Evolutionary conservation across 1,140 invertebrate species (phyloP), one percentile per base, ranked within the genome.

Genomic region (Pinna nobilis): DNA sequence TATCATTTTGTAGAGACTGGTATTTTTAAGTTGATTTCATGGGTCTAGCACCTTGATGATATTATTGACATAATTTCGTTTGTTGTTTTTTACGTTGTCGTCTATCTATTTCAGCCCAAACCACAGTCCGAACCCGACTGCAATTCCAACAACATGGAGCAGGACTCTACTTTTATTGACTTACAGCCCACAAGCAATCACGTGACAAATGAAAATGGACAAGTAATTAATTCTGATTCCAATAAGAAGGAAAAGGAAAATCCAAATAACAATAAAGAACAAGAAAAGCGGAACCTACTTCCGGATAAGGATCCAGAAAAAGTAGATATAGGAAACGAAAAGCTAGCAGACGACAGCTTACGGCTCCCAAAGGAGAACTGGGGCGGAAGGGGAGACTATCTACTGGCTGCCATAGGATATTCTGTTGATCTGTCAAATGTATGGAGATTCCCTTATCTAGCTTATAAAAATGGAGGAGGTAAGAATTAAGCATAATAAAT

Each of bases 361-460:
- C 53, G 44, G 28, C 74, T 57, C 9, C 76, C 76, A 2, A 63
- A 66, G 15, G 94, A 94, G 39, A 94, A 83, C 3, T 91, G 90
- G 90, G 81, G 76, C 15, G 88, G 89, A 41, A 88, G 88, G 60
- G 87, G 85, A 28, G 90, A 91, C 65, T 91, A 90, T 79, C 79
- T 91, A 37, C 67, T 91, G 9, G 90, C 90, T n/a, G 82, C 88
- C 13, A 85, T 91, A 7, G 87, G 88, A 20, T 88, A 88, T 67
- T 89, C 90, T 11, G 90, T 91, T 3, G 90, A 90, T 71, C 90
- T 84, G 77, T 89, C 88, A 0, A 90, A 90, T 68, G 89, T 90
- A 5, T 90, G 89, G 89, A 79, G 89, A 25, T 90, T 90, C 79
- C 89, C 89, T 7, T 90, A 90, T 76, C 76, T 90, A 30, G 90